phyloP scores from a whole-genome alignment of 2,797 vertebrate genomes.

The Enteromius radiatus region DNA sequence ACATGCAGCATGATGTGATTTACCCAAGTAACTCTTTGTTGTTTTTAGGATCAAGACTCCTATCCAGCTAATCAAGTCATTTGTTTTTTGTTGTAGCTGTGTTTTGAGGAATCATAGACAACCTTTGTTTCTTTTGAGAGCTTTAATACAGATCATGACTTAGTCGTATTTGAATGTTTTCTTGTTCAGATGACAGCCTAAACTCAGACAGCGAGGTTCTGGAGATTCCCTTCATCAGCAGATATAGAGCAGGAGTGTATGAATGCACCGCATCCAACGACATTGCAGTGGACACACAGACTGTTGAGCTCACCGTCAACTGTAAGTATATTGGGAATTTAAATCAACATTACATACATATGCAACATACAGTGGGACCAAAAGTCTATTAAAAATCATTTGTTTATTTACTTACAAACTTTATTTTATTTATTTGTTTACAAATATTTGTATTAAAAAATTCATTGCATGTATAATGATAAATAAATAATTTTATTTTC shows the following conservation, averaged over 20 bases:
- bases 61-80: background rate
- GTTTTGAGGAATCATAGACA: background rate
- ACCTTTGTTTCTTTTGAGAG: background rate
- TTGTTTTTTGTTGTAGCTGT: constrained; percentile 3
- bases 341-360: background rate
- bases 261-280: constrained; percentile 82
- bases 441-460: background rate
- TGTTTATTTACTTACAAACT: background rate
- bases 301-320: constrained; percentile 79
- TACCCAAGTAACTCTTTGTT: background rate
- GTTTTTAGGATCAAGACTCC: background rate
- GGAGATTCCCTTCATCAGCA: constrained; percentile 79
- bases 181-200: constrained; percentile 66
- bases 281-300: constrained; percentile 77
- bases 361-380: background rate
- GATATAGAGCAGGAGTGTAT: constrained; percentile 77
- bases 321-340: constrained; percentile 71
- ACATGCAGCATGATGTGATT: background rate
- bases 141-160: constrained; percentile 32
- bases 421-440: background rate
- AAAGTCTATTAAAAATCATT: background rate
- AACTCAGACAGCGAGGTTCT: constrained; percentile 78
- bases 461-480: background rate
- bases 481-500: background rate
- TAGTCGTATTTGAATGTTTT: constrained; percentile 32